These are phyloP conservation scores for Pelobates fuscus DNA, from an alignment of 2,113 vertebrate genomes.

Conservation along the genomic window DNA sequence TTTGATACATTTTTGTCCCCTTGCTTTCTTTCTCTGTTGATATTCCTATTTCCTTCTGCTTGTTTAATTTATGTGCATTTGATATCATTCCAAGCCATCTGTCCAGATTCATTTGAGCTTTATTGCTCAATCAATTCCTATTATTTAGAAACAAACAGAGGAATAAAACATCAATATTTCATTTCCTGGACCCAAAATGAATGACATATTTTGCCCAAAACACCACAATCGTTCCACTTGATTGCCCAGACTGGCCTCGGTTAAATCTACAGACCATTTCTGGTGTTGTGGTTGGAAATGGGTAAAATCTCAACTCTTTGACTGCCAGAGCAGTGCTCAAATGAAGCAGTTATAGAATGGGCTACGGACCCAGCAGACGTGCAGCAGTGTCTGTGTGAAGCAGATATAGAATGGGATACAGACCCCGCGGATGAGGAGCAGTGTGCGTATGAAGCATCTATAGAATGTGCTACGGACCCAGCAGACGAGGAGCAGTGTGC, in stretches of 20 bases:
- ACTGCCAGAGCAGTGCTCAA: too few species aligned
- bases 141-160: conserved; percentile 47
- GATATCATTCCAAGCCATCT: conserved; percentile 47
- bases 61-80: conserved; percentile 37
- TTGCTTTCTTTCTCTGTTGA: conserved; percentile 20
- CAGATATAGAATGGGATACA: too few species aligned
- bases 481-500: too few species aligned
- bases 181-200: conserved; percentile 17
- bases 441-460: too few species aligned
- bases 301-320: too few species aligned
- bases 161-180: conserved; percentile 38
- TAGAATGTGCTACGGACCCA: too few species aligned
- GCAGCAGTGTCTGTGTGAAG: too few species aligned
- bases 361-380: too few species aligned
- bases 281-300: background rate
- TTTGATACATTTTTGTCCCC: conserved; percentile 23
- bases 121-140: conserved; percentile 40
- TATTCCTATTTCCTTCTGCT: conserved; percentile 20
- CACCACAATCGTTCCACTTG: background rate
- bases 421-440: too few species aligned
- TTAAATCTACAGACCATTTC: conserved; percentile 30
- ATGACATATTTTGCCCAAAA: background rate
- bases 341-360: too few species aligned
- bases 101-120: conserved; percentile 45
- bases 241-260: too few species aligned